Evolutionary conservation across 2,113 vertebrate genomes (phyloP), one percentile per base, ranked within the genome.

Genomic region (Scomber colias): DNA sequence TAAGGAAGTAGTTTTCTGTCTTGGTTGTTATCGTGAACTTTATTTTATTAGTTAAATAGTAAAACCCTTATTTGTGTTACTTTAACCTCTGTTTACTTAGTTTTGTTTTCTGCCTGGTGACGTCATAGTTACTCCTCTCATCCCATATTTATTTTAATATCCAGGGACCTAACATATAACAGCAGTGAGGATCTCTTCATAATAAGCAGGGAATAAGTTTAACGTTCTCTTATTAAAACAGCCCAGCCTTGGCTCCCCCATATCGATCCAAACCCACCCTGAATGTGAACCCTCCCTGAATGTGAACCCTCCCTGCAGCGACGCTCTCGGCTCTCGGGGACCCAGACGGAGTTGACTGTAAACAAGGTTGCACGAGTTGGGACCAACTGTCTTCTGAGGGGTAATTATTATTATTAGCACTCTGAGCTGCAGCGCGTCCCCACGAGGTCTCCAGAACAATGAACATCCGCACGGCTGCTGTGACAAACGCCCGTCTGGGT

Each of bases 401-500:
- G 75, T 89, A 87, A 92, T 94, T 93, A 93, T 92, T 91, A 91
- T 89, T 90, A 92, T 93, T 92, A 92, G 75, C 61, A 44, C 68
- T 85, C 55, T 16, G 85, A 75, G 75, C 73, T 62, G 75, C 55
- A 65, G 64, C 6, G 5, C 6, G 48, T 68, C 85, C 91, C 86
- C 89, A 54, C 0, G 71, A 81, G 89, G 30, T 6, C 67, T 48
- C 46, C 45, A 9, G n/a, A 79, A 89, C 87, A 90, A 83, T 65
- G 75, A 82, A 1, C 56, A 68, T 62, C 74, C 90, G 84, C 89
- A 65, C 54, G 90, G 87, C 84, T 61, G 65, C 77, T 8, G 72
- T 31, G 81, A 83, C 85, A 74, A 71, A 11, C 72, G 56, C 79
- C 87, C 77, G 56, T 73, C 81, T 17, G 17, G 72, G 69, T 75